phyloP scores from a whole-genome alignment of 2,113 vertebrate species.

The Notarius lentiginosus region DNA sequence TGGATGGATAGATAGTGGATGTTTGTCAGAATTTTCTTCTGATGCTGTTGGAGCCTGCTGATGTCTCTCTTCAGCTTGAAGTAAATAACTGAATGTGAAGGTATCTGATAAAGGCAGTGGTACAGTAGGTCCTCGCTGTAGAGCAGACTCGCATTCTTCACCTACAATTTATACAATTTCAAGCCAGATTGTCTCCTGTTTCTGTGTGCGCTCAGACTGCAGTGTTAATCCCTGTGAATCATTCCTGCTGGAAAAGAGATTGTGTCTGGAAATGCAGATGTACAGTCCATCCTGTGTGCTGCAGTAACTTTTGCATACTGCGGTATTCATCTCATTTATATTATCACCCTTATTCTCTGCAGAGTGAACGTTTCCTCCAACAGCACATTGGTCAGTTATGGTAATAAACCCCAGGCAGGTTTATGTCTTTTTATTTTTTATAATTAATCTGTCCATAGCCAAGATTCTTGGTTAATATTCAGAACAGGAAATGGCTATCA shows the following conservation, averaged over 20 bases:
- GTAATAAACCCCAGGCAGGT: background rate
- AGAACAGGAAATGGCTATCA: background rate
- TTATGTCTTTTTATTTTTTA: background rate
- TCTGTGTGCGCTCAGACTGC: slow-evolving; percentile 1
- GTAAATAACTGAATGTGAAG: slow-evolving; percentile 11
- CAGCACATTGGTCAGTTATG: background rate
- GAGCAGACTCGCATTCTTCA: background rate
- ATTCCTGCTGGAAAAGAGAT: slow-evolving; percentile 16
- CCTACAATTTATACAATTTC: background rate
- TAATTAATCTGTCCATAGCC: background rate
- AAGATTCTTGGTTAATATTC: background rate
- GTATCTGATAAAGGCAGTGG: background rate
- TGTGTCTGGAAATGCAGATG: slow-evolving; percentile 38
- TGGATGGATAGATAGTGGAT: background rate
- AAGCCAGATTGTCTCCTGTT: slow-evolving; percentile 38
- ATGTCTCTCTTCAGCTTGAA: background rate
- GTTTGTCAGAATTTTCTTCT: background rate
- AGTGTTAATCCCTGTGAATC: slow-evolving; percentile 37
- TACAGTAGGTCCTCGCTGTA: background rate
- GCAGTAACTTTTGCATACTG: slow-evolving; percentile 18
- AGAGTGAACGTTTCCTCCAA: background rate
- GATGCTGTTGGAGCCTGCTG: background rate
- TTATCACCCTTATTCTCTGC: background rate
- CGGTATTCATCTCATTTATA: slow-evolving; percentile 27
- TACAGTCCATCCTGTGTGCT: slow-evolving; percentile 10